Base-by-base conservation (phyloP, 2,113 vertebrate species). In the Gracilinanus agilis region DNA sequence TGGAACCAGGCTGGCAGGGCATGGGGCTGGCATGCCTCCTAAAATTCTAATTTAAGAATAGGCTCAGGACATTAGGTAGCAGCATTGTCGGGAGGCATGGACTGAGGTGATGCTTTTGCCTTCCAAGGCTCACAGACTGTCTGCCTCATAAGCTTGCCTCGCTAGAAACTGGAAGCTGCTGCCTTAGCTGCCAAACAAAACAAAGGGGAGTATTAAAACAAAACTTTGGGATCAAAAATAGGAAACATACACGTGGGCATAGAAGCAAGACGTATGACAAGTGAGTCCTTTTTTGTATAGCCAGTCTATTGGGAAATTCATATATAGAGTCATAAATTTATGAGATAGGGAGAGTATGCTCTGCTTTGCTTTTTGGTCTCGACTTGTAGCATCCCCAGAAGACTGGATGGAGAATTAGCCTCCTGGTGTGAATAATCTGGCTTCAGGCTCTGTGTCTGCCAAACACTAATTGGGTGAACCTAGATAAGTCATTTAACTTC, bases 141-240 rank as follows among this genome's bases (percentile, higher is more conserved):
- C 98, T 98, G 96, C 93, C 56, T 98, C 98, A 98, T 95, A 98
- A 98, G 92, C 97, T 98, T 98, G 97, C 93, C 75, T 97, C 98
- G 97, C 98, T 98, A 97, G 97, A 97, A 97, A 96, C 94, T 96
- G 97, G 96, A 96, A 97, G 61, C 95, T 96, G 92, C 54, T 95
- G 96, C 95, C 97, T 96, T 29, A 8, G 93, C 90, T 98, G 97
- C 96, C 97, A 98, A 98, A 96, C 58, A 96, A 98, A 98, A 98
- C 93, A 98, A 98, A 98, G 29, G 10, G 53, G 92, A 93, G 6
- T 21, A 98, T 97, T 98, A 94, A 96, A 97, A 97, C 94, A 97
- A 97, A 98, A 98, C 0, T 13, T 94, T 94, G 95, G 97, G 97
- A 96, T 97, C 92, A 94, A 96, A 96, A 96, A 75, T 96, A 88